Conservation (phyloP, 2,888 invertebrate genomes). For the Glyphotaelius pellucidus region DNA sequence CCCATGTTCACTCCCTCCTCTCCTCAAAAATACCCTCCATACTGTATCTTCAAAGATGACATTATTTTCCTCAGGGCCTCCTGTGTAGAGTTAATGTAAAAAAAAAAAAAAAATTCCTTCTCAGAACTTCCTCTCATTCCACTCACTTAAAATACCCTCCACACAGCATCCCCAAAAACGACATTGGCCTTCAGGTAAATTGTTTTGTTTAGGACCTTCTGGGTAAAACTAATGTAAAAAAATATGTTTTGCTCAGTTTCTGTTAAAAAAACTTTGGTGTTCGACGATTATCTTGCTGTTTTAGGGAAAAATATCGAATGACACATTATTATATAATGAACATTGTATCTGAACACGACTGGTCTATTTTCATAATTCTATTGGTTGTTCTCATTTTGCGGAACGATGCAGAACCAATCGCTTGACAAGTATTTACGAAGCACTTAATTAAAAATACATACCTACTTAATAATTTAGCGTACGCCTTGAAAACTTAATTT, state of each 20-base stretch:
- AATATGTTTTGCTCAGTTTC: background rate
- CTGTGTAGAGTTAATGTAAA: no score
- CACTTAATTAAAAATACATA: constrained; percentile 27
- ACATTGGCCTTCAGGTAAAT: no score
- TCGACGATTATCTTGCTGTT: background rate
- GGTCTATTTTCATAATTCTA: background rate
- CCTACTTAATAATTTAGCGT: background rate
- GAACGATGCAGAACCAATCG: background rate
- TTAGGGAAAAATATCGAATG: background rate
- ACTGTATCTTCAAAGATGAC: no score
- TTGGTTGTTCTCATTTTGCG: background rate
- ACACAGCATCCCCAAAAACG: no score
- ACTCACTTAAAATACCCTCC: no score
- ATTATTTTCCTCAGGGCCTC: no score
- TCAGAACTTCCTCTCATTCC: no score
- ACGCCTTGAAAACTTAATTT: constrained; percentile 14
- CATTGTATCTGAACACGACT: background rate
- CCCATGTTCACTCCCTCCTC: no score
- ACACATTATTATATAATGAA: background rate
- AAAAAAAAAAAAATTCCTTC: no score
- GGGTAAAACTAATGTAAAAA: no score
- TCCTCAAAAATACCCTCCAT: no score
- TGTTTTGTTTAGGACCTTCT: no score
- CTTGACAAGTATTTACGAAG: background rate
- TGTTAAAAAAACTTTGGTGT: background rate